Percentiles rank a stretch among this genome's conserved stretches.
Conservation (phyloP, 92 coral and sea anemone species). For the Porites cylindrica region DNA sequence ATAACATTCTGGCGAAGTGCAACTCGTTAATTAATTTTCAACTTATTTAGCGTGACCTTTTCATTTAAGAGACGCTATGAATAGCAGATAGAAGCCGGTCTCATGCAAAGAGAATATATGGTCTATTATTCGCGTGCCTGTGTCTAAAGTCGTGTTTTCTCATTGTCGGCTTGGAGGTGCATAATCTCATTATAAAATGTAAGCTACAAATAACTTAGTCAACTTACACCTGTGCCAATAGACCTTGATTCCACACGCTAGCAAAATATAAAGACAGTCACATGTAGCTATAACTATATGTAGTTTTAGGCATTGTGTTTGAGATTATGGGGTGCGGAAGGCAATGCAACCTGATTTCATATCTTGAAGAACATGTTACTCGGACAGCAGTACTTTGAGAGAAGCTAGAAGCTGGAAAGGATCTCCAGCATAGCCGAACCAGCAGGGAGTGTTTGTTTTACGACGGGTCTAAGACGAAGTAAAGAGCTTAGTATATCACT, state of each 20-base stretch:
- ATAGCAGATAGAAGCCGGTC: background rate
- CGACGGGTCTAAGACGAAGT: slow-evolving; percentile 19
- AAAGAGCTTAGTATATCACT: slow-evolving; percentile 15
- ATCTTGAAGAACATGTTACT: background rate
- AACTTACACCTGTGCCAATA: slow-evolving; percentile 69
- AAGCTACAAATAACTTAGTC: slow-evolving; percentile 63
- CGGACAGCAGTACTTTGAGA: background rate
- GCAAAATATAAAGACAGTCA: background rate
- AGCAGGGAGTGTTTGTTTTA: slow-evolving; percentile 20
- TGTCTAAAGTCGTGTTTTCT: slow-evolving; percentile 18
- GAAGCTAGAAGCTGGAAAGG: background rate
- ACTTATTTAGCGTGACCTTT: slow-evolving; percentile 1
- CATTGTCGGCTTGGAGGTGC: slow-evolving; percentile 59
- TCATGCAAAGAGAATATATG: background rate
- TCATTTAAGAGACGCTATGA: background rate
- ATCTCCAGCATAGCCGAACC: background rate
- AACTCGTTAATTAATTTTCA: slow-evolving; percentile 13
- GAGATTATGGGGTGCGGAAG: too few relatives aligned
- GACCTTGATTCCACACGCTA: slow-evolving; percentile 15
- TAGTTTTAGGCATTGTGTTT: background rate
- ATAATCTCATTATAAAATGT: slow-evolving; percentile 69
- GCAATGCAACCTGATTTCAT: background rate
- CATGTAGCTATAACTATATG: background rate
- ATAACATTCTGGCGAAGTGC: background rate
- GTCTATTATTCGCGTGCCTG: slow-evolving; percentile 18